Percentiles rank a stretch among this genome's conserved stretches.
These are phyloP conservation scores for Otus sunia DNA, from an alignment of 2,113 vertebrate genomes.

Conservation along the genomic window DNA sequence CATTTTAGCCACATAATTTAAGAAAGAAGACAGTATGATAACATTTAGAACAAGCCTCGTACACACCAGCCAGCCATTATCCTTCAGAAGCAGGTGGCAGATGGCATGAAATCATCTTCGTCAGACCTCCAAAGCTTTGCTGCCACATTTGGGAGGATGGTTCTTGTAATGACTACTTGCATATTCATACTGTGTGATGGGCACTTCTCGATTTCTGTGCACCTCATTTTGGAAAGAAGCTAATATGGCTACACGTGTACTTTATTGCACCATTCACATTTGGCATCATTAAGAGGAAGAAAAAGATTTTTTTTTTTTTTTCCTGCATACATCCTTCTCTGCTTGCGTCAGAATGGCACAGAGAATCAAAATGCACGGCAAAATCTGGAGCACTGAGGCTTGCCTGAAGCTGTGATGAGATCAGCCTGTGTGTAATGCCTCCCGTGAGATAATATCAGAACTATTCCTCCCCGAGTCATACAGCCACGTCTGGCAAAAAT, in stretches of 20 bases:
- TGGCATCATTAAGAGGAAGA: conserved; percentile 15
- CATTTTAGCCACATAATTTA: conserved; percentile 72
- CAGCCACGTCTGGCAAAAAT: neutral
- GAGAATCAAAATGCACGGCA: neutral
- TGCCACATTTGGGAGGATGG: conserved; percentile 64
- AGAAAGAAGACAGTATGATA: conserved; percentile 65
- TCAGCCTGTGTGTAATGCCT: neutral
- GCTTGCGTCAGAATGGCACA: neutral
- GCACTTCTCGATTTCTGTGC: conserved; percentile 44
- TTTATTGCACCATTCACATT: conserved; percentile 48
- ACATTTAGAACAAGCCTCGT: conserved; percentile 63
- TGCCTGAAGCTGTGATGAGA: neutral
- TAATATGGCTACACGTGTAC: conserved; percentile 37
- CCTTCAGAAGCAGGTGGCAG: conserved; percentile 74
- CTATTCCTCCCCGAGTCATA: neutral
- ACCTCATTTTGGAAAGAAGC: conserved; percentile 49
- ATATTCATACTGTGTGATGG: conserved; percentile 66
- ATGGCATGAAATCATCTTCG: conserved; percentile 73
- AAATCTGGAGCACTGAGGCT: neutral
- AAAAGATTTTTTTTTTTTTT: neutral
- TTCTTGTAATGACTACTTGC: conserved; percentile 65
- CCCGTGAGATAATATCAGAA: neutral
- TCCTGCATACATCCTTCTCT: neutral
- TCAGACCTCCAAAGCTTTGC: conserved; percentile 60
- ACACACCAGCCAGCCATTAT: conserved; percentile 70